These are phyloP conservation scores for Takifugu bimaculatus DNA, from an alignment of 2,113 vertebrate genomes.

Conservation along the genomic window DNA sequence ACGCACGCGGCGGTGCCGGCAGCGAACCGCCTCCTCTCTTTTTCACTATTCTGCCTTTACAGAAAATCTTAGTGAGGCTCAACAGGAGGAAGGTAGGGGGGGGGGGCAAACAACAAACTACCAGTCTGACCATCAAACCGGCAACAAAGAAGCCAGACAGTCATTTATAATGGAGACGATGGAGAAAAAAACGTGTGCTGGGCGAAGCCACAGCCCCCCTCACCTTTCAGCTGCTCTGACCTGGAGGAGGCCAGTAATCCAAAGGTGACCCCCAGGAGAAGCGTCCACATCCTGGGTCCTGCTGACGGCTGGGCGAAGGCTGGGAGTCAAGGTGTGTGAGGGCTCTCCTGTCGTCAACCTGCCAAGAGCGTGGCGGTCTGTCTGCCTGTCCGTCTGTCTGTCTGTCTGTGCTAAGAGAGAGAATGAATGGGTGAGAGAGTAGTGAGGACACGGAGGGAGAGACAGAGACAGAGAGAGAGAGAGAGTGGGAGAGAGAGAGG, in stretches of 20 bases:
- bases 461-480: constrained; percentile 4
- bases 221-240: constrained; percentile 61
- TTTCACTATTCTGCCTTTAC: constrained; percentile 27
- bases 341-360: constrained; percentile 54
- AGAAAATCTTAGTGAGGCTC: constrained; percentile 12
- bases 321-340: constrained; percentile 47
- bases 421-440: constrained; percentile 15
- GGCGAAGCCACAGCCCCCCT: constrained; percentile 40
- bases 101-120: not conserved
- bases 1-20: constrained; percentile 1
- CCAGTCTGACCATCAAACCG: constrained; percentile 1
- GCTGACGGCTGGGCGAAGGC: constrained; percentile 32
- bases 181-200: constrained; percentile 33
- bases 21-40: not conserved
- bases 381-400: constrained; percentile 29
- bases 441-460: not conserved
- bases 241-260: constrained; percentile 70
- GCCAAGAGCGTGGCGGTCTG: constrained; percentile 54
- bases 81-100: not conserved
- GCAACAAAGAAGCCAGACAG: constrained; percentile 9
- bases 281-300: constrained; percentile 72
- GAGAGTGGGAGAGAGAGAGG: constrained; percentile 5
- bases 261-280: constrained; percentile 66
- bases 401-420: constrained; percentile 7
- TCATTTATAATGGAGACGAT: not conserved